A percentile compares a stretch with the other conserved stretches of the same genome.
Evolutionary conservation across 2,888 invertebrate species (phyloP).

Genomic region (Electrophaes corylata): DNA sequence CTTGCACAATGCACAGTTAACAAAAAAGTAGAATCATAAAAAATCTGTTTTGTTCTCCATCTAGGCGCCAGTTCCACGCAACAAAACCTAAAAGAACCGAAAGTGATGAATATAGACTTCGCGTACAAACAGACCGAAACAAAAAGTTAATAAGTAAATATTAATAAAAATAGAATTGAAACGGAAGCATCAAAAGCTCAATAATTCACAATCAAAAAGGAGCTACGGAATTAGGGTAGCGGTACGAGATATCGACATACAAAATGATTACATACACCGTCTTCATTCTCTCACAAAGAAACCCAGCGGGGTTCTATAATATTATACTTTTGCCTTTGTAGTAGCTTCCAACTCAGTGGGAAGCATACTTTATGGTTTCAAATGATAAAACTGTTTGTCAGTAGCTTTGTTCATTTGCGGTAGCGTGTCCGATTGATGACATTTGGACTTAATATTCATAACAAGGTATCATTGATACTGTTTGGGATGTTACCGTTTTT

Average conservation of each 20-base stretch:
- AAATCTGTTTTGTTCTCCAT: too few species aligned
- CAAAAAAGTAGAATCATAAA: too few species aligned
- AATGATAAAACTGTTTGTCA: slow-evolving; percentile 83
- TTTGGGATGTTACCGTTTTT: slow-evolving; percentile 38
- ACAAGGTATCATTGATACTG: slow-evolving; percentile 59
- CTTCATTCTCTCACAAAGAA: slow-evolving; percentile 80
- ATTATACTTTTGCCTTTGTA: slow-evolving; percentile 82
- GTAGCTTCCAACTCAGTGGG: slow-evolving; percentile 78
- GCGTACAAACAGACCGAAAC: slow-evolving; percentile 25
- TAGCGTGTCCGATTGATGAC: slow-evolving; percentile 70
- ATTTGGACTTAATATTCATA: slow-evolving; percentile 60
- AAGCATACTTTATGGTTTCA: slow-evolving; percentile 82
- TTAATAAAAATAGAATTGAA: slow-evolving; percentile 71
- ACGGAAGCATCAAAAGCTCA: slow-evolving; percentile 76
- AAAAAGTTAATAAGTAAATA: slow-evolving; percentile 64
- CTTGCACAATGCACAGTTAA: too few species aligned
- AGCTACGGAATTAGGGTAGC: slow-evolving; percentile 80
- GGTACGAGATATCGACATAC: slow-evolving; percentile 74
- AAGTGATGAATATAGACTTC: slow-evolving; percentile 1
- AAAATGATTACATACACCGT: slow-evolving; percentile 80
- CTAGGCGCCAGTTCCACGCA: too few species aligned
- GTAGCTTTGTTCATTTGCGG: slow-evolving; percentile 76
- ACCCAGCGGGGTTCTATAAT: slow-evolving; percentile 81
- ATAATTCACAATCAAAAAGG: slow-evolving; percentile 82
- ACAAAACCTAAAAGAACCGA: not conserved